Percentiles rank a stretch among this genome's conserved stretches.
phyloP scores from a whole-genome alignment of 2,888 invertebrate species.

The Tenthredo notha region DNA sequence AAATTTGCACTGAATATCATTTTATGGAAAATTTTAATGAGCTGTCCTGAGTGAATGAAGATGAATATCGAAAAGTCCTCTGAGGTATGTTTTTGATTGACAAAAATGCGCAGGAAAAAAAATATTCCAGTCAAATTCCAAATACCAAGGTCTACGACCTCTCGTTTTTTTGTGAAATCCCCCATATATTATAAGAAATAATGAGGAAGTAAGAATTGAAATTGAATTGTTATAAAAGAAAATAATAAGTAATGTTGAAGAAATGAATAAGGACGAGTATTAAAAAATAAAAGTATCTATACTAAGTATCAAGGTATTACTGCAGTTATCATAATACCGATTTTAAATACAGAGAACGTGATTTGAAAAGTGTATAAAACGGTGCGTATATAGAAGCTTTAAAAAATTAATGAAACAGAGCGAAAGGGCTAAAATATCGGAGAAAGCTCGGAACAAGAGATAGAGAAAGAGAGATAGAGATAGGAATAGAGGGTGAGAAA shows the following conservation, averaged over 20 bases:
- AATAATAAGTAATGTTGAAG: neutral
- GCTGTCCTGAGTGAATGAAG: no score
- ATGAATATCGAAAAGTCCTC: no score
- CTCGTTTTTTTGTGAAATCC: no score
- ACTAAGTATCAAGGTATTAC: neutral
- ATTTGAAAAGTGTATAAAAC: neutral
- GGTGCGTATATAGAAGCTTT: neutral
- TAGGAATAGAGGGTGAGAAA: slow-evolving; percentile 51
- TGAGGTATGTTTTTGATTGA: no score
- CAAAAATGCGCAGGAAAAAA: no score
- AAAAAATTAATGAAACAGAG: slow-evolving; percentile 52
- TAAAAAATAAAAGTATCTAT: no score
- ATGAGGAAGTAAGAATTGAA: neutral
- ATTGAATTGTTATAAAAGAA: neutral
- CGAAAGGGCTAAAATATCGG: slow-evolving; percentile 48
- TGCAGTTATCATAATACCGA: neutral
- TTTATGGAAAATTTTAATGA: no score
- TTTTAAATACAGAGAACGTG: neutral
- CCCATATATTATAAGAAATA: no score
- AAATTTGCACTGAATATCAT: no score
- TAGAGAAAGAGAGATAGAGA: slow-evolving; percentile 44
- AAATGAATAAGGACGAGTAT: neutral
- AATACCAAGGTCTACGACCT: no score
- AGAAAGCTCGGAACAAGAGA: slow-evolving; percentile 46
- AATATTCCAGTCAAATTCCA: no score